These are phyloP conservation scores for Epizoanthus scotinus DNA, from an alignment of 92 coral and sea anemone genomes.

Conservation along the genomic window DNA sequence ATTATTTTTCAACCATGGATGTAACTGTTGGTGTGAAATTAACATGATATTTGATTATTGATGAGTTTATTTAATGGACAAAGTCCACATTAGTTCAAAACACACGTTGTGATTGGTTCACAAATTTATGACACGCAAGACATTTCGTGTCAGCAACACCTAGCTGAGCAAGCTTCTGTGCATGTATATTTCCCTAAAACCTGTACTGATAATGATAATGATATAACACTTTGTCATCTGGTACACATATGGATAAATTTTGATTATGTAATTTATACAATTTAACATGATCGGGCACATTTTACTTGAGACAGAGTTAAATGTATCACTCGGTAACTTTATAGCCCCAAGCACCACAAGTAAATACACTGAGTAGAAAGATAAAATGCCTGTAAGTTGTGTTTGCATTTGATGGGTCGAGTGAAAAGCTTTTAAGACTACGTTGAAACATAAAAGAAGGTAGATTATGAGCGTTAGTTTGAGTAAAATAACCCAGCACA, in stretches of 20 bases:
- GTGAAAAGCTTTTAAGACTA: no score
- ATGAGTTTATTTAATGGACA: slow-evolving; percentile 5
- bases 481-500: no score
- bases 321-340: not conserved
- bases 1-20: not conserved
- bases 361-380: not conserved
- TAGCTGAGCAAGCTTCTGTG: not conserved
- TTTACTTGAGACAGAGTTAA: not conserved
- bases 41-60: slow-evolving; percentile 2
- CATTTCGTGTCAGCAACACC: not conserved
- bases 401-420: not conserved
- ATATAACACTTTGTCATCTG: not conserved
- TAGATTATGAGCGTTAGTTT: no score
- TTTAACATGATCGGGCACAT: not conserved
- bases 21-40: not conserved
- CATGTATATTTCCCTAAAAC: not conserved
- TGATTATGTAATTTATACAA: no score
- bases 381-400: not conserved
- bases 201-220: not conserved
- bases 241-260: not conserved
- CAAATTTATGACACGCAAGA: not conserved
- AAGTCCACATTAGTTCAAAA: slow-evolving; percentile 21
- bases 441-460: no score
- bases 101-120: not conserved
- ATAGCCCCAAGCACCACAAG: slow-evolving; percentile 13